These are phyloP conservation scores for Morphnarchus princeps DNA, from an alignment of 2,113 vertebrate genomes.

Conservation along the genomic window DNA sequence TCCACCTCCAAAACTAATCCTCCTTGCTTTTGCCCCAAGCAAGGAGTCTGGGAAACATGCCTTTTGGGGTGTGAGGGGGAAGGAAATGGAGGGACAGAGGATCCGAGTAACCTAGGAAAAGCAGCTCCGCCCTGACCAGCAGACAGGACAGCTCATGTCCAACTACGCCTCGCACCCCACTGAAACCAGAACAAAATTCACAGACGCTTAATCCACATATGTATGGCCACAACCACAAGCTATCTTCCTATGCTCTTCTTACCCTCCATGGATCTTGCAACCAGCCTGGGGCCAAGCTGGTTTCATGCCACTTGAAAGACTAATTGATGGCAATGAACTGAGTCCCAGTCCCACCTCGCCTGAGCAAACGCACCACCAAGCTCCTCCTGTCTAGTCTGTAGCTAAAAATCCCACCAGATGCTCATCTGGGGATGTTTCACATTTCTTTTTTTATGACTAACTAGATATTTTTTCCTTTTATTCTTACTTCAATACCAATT, in stretches of 20 bases:
- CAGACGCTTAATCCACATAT: accelerated
- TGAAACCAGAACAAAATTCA: not conserved
- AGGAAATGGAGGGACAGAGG: not conserved
- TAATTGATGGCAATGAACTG: not conserved
- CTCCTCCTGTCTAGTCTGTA: not conserved
- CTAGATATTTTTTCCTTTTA: not conserved
- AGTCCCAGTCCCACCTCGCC: not conserved
- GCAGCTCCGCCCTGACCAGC: not conserved
- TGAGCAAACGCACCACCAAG: not conserved
- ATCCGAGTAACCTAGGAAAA: not conserved
- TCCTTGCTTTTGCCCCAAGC: not conserved
- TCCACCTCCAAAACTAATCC: not conserved
- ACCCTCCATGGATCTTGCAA: not conserved
- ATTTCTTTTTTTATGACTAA: not conserved
- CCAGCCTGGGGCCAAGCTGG: no score
- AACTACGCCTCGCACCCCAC: not conserved
- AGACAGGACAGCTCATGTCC: not conserved
- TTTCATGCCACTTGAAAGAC: not conserved
- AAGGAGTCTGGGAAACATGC: not conserved
- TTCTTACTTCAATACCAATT: not conserved
- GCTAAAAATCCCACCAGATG: not conserved
- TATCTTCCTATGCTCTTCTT: not conserved
- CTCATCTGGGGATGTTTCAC: not conserved
- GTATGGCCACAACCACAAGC: not conserved
- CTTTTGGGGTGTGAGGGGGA: not conserved